A percentile compares a stretch with the other conserved stretches of the same genome.
Conservation (phyloP, 2,888 invertebrate genomes). For the Rhopalosiphum nymphaeae region DNA sequence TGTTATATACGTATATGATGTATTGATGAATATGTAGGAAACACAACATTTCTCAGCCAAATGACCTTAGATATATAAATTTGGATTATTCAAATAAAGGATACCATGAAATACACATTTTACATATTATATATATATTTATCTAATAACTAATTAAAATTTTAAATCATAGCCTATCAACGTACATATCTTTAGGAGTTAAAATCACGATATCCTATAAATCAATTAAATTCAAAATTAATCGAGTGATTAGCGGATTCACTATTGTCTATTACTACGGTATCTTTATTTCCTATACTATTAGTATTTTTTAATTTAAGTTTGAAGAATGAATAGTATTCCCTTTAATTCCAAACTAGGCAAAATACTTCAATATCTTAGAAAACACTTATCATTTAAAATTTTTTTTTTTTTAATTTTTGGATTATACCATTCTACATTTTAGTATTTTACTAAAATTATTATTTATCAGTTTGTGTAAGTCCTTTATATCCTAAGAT, state of each 20-base stretch:
- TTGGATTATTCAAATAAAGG: not conserved
- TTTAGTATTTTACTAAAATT: not conserved
- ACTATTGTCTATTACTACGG: not conserved
- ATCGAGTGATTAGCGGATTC: not conserved
- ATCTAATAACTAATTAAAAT: not conserved
- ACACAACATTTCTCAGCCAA: not conserved
- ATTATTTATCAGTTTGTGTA: not conserved
- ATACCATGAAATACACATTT: not conserved
- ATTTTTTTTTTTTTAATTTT: not conserved
- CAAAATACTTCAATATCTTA: not conserved
- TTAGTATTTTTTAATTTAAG: not conserved
- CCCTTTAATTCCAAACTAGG: not conserved
- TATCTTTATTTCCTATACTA: not conserved
- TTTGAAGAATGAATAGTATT: not conserved
- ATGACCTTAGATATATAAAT: not conserved
- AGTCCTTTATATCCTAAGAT: not conserved
- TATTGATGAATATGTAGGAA: not conserved
- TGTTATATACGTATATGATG: not conserved
- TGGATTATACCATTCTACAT: not conserved
- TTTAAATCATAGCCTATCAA: not conserved
- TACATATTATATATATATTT: not conserved
- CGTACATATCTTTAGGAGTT: not conserved
- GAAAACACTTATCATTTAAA: not conserved
- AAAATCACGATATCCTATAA: not conserved
- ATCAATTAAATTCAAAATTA: not conserved